phyloP scores from a whole-genome alignment of 2,113 vertebrate species.

The Zeus faber region DNA sequence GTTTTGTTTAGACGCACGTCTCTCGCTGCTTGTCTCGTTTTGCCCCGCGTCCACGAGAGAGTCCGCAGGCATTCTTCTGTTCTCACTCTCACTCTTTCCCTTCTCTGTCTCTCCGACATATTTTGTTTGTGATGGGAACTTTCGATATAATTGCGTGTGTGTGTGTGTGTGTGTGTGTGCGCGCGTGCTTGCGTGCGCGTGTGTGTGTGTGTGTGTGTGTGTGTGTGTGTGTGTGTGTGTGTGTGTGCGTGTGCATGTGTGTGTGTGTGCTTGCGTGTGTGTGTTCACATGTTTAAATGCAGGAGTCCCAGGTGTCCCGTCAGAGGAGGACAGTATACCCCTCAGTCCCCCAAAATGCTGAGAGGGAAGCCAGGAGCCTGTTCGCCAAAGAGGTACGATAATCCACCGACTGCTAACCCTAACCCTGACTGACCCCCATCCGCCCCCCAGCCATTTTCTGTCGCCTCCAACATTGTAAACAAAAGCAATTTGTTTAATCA shows the following conservation, averaged over 20 bases:
- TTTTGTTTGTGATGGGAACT: too few relatives aligned
- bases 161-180: conserved; percentile 1
- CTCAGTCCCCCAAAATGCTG: conserved; percentile 90
- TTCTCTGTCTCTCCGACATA: not conserved
- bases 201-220: not conserved
- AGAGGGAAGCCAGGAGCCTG: conserved; percentile 86
- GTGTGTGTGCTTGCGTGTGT: not conserved
- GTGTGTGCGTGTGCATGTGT: conserved; percentile 8
- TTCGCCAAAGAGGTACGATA: conserved; percentile 91
- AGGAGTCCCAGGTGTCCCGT: conserved; percentile 84
- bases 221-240: not conserved
- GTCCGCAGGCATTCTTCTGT: conserved; percentile 9
- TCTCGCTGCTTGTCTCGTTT: not conserved
- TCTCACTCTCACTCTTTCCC: not conserved
- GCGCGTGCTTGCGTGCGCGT: not conserved
- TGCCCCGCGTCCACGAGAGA: not conserved
- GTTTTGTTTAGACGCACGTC: conserved; percentile 33
- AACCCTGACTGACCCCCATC: too few relatives aligned
- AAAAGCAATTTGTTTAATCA: too few relatives aligned
- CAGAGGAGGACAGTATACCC: conserved; percentile 87
- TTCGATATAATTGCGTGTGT: too few relatives aligned
- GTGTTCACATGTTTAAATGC: not conserved
- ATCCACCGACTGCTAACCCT: not conserved
- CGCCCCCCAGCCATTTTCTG: too few relatives aligned
- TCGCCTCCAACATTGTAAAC: too few relatives aligned